Evolutionary conservation across 2,113 vertebrate species (phyloP).

Genomic region (Montifringilla adamsi): DNA sequence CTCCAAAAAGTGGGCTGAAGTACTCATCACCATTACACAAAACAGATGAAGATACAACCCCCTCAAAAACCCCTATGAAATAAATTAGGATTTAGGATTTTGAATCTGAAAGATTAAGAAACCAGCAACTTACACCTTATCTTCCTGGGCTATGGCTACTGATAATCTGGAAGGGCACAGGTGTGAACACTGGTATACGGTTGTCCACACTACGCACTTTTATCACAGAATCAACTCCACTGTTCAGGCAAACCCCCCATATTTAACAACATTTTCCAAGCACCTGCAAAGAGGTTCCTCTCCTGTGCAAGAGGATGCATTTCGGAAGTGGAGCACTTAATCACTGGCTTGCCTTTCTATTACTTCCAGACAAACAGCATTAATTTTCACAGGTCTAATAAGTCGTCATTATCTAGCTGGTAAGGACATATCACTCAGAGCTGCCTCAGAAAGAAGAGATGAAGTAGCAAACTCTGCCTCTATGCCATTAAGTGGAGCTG

Average conservation of each 20-base stretch:
- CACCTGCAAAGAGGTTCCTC: background rate
- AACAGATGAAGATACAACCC: background rate
- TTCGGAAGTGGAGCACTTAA: background rate
- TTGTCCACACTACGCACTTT: background rate
- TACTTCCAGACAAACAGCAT: background rate
- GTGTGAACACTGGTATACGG: background rate
- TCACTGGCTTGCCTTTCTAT: background rate
- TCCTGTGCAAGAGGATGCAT: background rate
- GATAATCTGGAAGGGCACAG: background rate
- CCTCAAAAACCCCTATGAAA: background rate
- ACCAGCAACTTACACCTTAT: background rate
- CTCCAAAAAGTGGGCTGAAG: rapidly evolving
- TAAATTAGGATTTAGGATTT: background rate
- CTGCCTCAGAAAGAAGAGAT: background rate
- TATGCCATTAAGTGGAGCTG: background rate
- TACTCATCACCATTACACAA: background rate
- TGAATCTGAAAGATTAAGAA: background rate
- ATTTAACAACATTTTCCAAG: background rate
- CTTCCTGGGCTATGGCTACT: background rate
- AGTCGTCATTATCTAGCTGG: background rate
- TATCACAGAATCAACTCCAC: background rate
- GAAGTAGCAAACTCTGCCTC: background rate
- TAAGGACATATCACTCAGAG: background rate
- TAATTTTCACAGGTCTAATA: background rate
- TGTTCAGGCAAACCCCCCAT: background rate